Evolutionary conservation across 2,113 vertebrate species (phyloP), one percentile per base, ranked within the genome.

Genomic region (Cynocephalus volans): DNA sequence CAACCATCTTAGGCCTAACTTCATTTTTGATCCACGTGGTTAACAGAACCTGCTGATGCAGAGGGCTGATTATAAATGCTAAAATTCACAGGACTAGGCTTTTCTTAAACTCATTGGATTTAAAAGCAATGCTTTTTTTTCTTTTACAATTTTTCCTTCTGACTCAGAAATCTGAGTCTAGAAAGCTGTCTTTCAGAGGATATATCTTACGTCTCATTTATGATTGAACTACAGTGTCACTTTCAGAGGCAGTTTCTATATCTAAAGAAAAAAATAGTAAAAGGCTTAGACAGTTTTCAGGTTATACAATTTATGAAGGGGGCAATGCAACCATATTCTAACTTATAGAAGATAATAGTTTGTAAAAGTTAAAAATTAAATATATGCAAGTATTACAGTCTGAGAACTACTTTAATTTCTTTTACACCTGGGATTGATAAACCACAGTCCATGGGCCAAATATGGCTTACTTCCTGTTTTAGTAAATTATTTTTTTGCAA

Each of bases 331-430:
- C 3, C 45, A 52, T 76, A 86, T 69, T 45, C 15, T 48, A 56
- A 50, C 26, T 70, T 58, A 92, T 3, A 88, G n/a, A 80, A 6
- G 11, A 54, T 41, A 92, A 69, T 2, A 70, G 54, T 28, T 85
- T 92, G 18, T 70, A 82, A 79, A 93, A 72, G 26, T 91, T 60
- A 91, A 45, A 91, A 88, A 82, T 84, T 89, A 48, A 83, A 96
- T 64, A 45, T 11, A 50, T 67, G n/a, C 1, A 56, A 93, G 11
- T 15, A 50, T 81, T 87, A 33, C 11, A 85, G 19, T 17, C 76
- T 89, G 19, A 90, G 83, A 80, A 85, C 1, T 14, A 92, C 8
- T 94, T 94, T 86, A 76, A 70, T 70, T 72, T 83, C 9, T 76
- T 80, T 82, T 64, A 15, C 11, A 41, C 24, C 26, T 56, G 18